Percentiles rank a stretch among this genome's conserved stretches.
Conservation (phyloP, 2,888 invertebrate genomes). For the Meliscaeva auricollis region DNA sequence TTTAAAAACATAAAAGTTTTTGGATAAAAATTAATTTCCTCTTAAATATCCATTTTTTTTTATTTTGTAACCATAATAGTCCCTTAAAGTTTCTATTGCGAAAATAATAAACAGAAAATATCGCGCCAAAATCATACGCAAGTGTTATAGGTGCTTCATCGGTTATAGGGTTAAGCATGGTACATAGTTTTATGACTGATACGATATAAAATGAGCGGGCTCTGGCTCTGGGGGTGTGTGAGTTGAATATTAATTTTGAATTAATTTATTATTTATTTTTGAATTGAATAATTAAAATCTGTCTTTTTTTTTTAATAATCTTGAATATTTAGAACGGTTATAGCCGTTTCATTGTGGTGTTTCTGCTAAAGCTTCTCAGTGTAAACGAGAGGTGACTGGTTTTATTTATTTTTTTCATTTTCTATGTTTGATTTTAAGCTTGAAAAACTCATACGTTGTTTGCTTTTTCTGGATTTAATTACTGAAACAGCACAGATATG, state of each 20-base stretch:
- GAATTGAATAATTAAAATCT: constrained; percentile 41
- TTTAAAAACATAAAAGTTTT: too few relatives aligned
- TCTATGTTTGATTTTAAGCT: constrained; percentile 15
- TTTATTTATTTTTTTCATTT: constrained; percentile 13
- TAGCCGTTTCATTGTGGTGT: constrained; percentile 43
- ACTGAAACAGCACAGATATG: constrained; percentile 4
- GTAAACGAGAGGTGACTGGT: constrained; percentile 53
- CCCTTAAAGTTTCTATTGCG: neutral
- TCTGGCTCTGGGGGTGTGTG: constrained; percentile 6
- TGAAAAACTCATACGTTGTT: constrained; percentile 33
- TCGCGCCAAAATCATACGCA: constrained; percentile 11
- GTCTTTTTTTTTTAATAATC: constrained; percentile 15
- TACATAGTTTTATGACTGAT: constrained; percentile 11
- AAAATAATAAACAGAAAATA: constrained; percentile 3
- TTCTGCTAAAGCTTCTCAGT: constrained; percentile 36
- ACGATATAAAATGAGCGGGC: neutral
- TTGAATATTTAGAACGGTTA: constrained; percentile 17
- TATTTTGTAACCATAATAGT: neutral
- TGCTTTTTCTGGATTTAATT: constrained; percentile 48
- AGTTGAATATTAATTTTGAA: constrained; percentile 52
- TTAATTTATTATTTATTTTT: constrained; percentile 27
- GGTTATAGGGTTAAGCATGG: neutral
- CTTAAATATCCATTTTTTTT: too few relatives aligned
- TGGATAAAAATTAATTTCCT: too few relatives aligned
- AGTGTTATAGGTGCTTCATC: constrained; percentile 5